Base-by-base conservation (phyloP, 2,888 invertebrate genomes). In the Pherbina coryleti region DNA sequence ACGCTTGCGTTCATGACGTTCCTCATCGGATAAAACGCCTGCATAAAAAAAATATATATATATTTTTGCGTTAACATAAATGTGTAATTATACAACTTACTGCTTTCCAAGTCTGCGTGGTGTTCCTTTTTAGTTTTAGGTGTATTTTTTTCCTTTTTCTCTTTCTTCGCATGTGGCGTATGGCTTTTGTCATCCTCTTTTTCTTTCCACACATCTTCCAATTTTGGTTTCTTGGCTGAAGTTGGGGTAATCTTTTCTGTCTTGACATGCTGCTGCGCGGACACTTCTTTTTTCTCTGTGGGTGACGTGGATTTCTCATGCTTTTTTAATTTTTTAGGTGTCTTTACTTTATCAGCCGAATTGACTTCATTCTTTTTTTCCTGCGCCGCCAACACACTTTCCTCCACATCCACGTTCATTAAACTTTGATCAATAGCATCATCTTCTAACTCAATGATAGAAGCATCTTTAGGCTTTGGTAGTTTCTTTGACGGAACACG, bases 1-100 rank as follows among this genome's bases (percentile, higher is more conserved):
- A 77, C 93, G 92, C 85, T 92, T 94, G 66, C 93, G 93, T 84
- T 95, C 94, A 86, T 92, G 91, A 22, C 92, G 91, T 82, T 94
- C 94, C 87, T 95, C 93, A 88, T 93, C 94, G 25, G 87, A 83
- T 0, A 89, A 37, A 3, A 89, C 84, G 79, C 86, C 86, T 86
- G 9, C 5, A 81, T 76, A 57, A 60, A 34, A 11, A 14, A 17
- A 22, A 37, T n/a, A 25, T 11, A 7, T 11, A 44, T 1, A 51
- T 51, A 3, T 3, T 44, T 51, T 11, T 53, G 19, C 53, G n/a
- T 31, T 11, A 3, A 55, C 22, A 49, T 0, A 74, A n/a, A 34
- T 19, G 8, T 19, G 1, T 11, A 70, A 8, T 19, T 44, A 76
- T 57, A 55, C 14, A 28, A 57, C 81, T 78, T 81, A 86, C 89